Conservation (phyloP, 2,888 invertebrate species). For the Shargacucullia verbasci region DNA sequence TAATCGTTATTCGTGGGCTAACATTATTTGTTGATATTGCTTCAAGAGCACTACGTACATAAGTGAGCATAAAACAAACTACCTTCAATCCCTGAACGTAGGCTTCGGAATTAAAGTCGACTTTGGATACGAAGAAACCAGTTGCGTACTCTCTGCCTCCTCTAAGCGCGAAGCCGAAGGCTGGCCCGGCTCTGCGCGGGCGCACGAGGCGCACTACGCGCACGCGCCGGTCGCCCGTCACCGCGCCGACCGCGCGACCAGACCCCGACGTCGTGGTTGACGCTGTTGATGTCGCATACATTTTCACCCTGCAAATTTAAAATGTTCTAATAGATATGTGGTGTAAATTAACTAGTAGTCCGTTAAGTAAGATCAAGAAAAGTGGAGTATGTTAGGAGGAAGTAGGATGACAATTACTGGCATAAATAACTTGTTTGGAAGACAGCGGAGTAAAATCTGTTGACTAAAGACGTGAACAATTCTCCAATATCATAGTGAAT, state of each 20-base stretch:
- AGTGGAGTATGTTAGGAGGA: too few species aligned
- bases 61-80: constrained; percentile 59
- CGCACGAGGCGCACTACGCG: constrained; percentile 82
- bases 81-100: constrained; percentile 96
- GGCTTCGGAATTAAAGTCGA: constrained; percentile 96
- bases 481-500: too few species aligned
- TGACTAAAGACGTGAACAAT: too few species aligned
- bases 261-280: constrained; percentile 82
- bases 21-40: too few species aligned
- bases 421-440: too few species aligned
- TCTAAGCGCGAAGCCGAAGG: constrained; percentile 94
- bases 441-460: too few species aligned
- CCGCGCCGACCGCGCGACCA: constrained; percentile 67
- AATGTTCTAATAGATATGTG: not conserved
- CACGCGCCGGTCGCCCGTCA: constrained; percentile 74
- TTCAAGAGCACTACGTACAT: not conserved
- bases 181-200: constrained; percentile 86
- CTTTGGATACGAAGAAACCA: constrained; percentile 97
- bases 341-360: not conserved
- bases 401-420: too few species aligned
- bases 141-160: constrained; percentile 97
- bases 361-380: too few species aligned
- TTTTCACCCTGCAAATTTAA: constrained; percentile 60
- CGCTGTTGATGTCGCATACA: constrained; percentile 81
- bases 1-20: too few species aligned